A percentile compares a stretch with the other conserved stretches of the same genome.
Conservation (phyloP, 1,140 invertebrate genomes). For the Megalonaias nervosa region DNA sequence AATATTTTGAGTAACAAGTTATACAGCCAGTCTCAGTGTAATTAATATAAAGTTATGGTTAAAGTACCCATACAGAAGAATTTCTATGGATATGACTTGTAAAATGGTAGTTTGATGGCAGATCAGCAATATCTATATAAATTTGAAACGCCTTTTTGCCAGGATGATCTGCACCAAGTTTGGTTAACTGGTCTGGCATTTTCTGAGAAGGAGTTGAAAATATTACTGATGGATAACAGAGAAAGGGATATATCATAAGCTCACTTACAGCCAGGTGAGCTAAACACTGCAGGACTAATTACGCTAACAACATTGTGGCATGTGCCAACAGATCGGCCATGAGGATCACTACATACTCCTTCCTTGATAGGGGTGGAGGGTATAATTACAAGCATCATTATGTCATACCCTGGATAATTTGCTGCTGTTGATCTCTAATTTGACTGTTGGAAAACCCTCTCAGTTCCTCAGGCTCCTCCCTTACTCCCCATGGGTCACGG, state of each 20-base stretch:
- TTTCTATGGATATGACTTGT: too few relatives aligned
- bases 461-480: slow-evolving; percentile 63
- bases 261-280: neutral
- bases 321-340: neutral
- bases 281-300: neutral
- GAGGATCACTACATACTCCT: neutral
- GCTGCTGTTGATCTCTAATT: slow-evolving; percentile 65
- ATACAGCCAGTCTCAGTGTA: too few relatives aligned
- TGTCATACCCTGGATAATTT: slow-evolving; percentile 52
- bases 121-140: too few relatives aligned
- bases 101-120: neutral
- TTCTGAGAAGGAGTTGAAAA: neutral
- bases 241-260: too few relatives aligned
- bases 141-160: too few relatives aligned
- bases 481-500: slow-evolving; percentile 56
- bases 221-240: neutral
- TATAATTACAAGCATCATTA: neutral
- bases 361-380: neutral
- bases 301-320: neutral
- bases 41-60: too few relatives aligned
- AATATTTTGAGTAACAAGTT: too few relatives aligned
- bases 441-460: slow-evolving; percentile 56
- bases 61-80: too few relatives aligned
- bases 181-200: too few relatives aligned
- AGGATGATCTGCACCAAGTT: too few relatives aligned